Evolutionary conservation across 1,140 invertebrate genomes (phyloP).

Genomic region (Tetramorium simillimum): DNA sequence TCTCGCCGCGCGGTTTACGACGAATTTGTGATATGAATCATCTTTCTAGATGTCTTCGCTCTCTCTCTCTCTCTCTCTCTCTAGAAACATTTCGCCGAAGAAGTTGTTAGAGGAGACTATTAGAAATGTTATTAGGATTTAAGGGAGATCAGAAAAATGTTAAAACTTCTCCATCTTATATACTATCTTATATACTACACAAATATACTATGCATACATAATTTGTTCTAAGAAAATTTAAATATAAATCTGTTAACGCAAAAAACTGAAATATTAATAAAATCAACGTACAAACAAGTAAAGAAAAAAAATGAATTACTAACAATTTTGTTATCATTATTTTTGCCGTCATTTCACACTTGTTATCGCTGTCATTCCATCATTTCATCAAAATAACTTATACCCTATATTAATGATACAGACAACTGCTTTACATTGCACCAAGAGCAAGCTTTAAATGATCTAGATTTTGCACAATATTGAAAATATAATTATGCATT

Average conservation of each 20-base stretch:
- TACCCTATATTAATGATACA: neutral
- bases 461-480: neutral
- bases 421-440: neutral
- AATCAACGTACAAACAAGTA: neutral
- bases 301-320: neutral
- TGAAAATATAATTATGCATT: neutral
- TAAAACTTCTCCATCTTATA: neutral
- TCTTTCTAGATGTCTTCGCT: constrained; percentile 17
- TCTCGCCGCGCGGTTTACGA: constrained; percentile 17
- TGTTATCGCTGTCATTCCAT: neutral
- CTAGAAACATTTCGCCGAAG: neutral
- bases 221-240: neutral
- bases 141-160: neutral
- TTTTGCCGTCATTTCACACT: neutral
- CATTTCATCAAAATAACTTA: neutral
- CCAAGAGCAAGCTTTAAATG: neutral
- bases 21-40: constrained; percentile 17
- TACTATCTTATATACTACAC: no score
- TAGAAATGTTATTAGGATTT: constrained; percentile 6
- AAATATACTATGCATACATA: neutral
- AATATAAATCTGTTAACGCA: neutral
- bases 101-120: neutral
- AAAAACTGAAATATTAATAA: neutral
- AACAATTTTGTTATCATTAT: neutral
- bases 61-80: neutral